Percentiles rank a stretch among this genome's conserved stretches.
Evolutionary conservation across 2,113 vertebrate species (phyloP).

Genomic region (Setophaga coronata): DNA sequence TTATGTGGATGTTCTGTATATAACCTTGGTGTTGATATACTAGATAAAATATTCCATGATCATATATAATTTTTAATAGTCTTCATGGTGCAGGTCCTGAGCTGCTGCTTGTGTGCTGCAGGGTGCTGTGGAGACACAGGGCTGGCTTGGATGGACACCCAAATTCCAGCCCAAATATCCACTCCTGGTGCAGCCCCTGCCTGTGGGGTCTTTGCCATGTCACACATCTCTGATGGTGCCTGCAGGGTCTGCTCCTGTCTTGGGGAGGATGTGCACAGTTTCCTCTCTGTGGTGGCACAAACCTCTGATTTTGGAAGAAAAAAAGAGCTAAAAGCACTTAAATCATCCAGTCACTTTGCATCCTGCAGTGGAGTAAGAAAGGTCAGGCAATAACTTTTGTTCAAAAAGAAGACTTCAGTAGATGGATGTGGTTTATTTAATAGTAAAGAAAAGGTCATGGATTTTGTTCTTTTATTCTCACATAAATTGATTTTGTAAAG

Average conservation of each 20-base stretch:
- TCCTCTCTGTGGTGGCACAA: background rate
- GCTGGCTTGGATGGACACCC: background rate
- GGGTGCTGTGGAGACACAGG: background rate
- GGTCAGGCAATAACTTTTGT: slow-evolving; percentile 38
- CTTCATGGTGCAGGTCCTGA: background rate
- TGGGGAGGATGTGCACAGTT: background rate
- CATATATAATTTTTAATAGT: background rate
- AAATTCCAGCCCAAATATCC: background rate
- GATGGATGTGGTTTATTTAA: slow-evolving; percentile 34
- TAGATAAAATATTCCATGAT: background rate
- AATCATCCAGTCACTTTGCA: background rate
- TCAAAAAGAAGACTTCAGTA: slow-evolving; percentile 10
- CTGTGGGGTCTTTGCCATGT: background rate
- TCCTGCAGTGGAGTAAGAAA: slow-evolving; percentile 12
- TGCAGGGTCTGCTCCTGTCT: background rate
- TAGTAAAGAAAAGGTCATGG: slow-evolving; percentile 47
- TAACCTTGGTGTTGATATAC: background rate
- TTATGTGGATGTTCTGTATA: background rate
- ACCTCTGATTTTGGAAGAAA: background rate
- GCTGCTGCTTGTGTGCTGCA: background rate
- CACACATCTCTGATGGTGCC: background rate
- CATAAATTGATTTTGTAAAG: slow-evolving; percentile 26
- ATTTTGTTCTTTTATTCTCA: slow-evolving; percentile 42
- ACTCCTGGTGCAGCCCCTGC: background rate
- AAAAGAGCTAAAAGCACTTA: background rate